Base-by-base conservation (phyloP, 2,888 invertebrate genomes). In the Spodoptera exigua region DNA sequence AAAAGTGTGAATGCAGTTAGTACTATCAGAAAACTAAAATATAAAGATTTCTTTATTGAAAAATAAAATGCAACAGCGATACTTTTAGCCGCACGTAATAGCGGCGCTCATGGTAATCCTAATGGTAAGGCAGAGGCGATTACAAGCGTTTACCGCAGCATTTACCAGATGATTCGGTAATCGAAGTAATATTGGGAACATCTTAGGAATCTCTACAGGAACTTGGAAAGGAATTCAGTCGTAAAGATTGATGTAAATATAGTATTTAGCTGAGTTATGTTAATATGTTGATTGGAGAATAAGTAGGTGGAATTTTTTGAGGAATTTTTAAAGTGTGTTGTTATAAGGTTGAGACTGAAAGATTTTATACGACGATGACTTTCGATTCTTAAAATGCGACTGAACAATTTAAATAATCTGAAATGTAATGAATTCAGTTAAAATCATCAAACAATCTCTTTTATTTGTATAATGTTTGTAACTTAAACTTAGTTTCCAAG, bases 131-230 rank as follows among this genome's bases (percentile, higher is more conserved):
- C 85, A 74, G 85, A 88, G 89, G 90, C 86, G 91, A 92, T 92
- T 92, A 93, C 93, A 89, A 88, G 86, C 76, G 56, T 80, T 82
- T 83, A 82, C 80, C 59, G 60, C 62, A 62, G 56, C 91, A 82
- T 89, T 93, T 92, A 93, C 92, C 84, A 86, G 87, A 89, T 89
- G 87, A 91, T 92, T 89, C 87, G 85, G 91, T 92, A 92, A 92
- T 90, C 89, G 89, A 49, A 57, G 70, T 78, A 88, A 89, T 89
- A 89, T 90, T 86, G 85, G 86, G 85, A 89, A 88, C 80, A 84
- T 83, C 76, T 76, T 72, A 78, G 86, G 86, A 89, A 89, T 89
- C 84, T 78, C 78, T 75, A 68, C 39, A 73, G 76, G 74, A 81
- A 80, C 80, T 78, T 74, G 77, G 81, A 72, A 63, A 74, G 75